Evolutionary conservation across 2,888 invertebrate species (phyloP).

Genomic region (Drosophila colorata): DNA sequence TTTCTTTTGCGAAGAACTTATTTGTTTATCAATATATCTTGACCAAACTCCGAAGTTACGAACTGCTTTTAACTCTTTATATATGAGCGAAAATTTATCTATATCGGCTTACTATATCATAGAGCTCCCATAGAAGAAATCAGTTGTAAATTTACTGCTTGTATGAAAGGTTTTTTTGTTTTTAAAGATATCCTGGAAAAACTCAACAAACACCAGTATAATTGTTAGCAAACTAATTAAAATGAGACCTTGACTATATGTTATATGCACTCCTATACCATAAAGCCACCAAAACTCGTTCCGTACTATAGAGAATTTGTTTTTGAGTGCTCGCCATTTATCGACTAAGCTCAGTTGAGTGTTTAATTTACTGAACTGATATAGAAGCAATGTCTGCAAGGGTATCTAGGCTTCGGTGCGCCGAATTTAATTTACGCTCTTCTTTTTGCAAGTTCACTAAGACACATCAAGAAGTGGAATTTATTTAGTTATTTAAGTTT

Average conservation of each 20-base stretch:
- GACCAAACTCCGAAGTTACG: not conserved
- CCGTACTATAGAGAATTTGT: too few relatives aligned
- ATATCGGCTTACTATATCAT: not conserved
- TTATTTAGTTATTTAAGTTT: slow-evolving; percentile 68
- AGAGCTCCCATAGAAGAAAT: not conserved
- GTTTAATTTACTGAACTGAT: too few relatives aligned
- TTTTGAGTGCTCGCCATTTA: too few relatives aligned
- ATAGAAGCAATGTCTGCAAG: too few relatives aligned
- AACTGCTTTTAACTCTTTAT: too few relatives aligned
- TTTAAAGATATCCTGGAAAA: not conserved
- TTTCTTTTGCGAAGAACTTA: not conserved
- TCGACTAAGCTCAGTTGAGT: too few relatives aligned
- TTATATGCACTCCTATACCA: not conserved
- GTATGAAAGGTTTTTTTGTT: not conserved
- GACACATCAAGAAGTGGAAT: slow-evolving; percentile 56
- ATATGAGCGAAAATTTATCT: too few relatives aligned
- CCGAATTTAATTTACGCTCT: not conserved
- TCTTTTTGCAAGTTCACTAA: slow-evolving; percentile 1
- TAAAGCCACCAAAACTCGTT: too few relatives aligned
- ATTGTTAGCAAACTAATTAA: too few relatives aligned
- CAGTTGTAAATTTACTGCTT: not conserved
- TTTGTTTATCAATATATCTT: not conserved
- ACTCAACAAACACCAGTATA: not conserved
- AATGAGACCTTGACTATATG: not conserved
- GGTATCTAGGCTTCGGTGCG: not conserved